Conservation (phyloP, 1,140 invertebrate species). For the Matsumurasca onukii region DNA sequence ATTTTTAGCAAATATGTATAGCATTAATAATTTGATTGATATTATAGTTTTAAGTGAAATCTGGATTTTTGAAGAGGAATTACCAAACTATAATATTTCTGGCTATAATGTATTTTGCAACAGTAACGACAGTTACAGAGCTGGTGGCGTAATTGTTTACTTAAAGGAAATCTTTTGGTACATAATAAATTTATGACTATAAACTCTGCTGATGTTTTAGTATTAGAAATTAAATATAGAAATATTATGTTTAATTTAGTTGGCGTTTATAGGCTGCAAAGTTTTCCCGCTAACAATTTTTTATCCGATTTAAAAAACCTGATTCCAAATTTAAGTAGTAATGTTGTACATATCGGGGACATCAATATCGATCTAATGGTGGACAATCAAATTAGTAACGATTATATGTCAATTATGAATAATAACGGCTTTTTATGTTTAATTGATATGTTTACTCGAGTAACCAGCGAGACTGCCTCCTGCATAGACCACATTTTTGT, state of each 20-base stretch:
- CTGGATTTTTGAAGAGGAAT: background rate
- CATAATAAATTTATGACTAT: background rate
- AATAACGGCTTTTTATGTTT: conserved; percentile 10
- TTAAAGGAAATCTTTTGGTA: background rate
- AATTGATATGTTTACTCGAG: background rate
- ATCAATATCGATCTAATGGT: conserved; percentile 18
- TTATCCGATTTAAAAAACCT: background rate
- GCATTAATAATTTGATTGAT: background rate
- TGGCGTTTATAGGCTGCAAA: background rate
- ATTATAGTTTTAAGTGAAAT: background rate
- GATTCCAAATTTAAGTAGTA: background rate
- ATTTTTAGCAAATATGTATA: background rate
- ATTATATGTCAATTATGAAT: too few species aligned
- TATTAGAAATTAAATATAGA: background rate
- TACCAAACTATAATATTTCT: background rate
- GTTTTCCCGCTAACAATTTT: background rate
- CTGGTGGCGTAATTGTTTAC: background rate
- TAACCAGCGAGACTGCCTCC: background rate
- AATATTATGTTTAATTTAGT: background rate
- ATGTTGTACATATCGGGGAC: background rate
- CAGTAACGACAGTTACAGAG: background rate
- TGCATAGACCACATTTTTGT: background rate
- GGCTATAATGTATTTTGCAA: background rate
- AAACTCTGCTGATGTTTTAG: background rate
- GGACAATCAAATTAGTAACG: background rate